Percentiles rank a stretch among this genome's conserved stretches.
Conservation (phyloP, 2,797 vertebrate genomes). For the Tragelaphus oryx region DNA sequence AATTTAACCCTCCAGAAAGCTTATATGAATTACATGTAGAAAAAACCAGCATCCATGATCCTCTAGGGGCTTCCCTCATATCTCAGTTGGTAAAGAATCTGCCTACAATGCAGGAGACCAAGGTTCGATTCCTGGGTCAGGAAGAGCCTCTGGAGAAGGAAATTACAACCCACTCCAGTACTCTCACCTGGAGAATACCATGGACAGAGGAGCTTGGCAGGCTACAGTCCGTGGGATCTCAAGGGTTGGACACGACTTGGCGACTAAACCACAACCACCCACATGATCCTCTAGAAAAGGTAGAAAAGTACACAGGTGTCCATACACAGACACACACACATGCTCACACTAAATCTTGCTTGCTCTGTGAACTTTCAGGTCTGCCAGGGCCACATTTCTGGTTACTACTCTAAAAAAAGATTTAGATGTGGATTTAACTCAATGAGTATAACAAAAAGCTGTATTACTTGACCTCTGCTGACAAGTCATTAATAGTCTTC, state of each 20-base stretch:
- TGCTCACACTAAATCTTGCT: background rate
- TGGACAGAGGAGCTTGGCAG: background rate
- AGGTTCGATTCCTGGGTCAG: background rate
- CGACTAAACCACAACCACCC: background rate
- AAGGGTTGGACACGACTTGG: background rate
- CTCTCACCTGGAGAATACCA: background rate
- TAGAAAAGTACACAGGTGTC: background rate
- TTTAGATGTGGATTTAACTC: background rate
- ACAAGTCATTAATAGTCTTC: background rate
- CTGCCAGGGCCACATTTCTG: background rate
- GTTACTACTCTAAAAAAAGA: slow-evolving; percentile 39
- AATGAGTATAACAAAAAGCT: slow-evolving; percentile 5
- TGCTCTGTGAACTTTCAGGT: background rate
- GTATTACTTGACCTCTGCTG: slow-evolving; percentile 9
- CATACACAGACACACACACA: background rate
- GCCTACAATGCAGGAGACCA: background rate
- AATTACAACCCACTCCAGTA: background rate
- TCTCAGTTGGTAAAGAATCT: background rate
- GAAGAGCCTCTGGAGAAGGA: background rate
- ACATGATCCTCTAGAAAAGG: background rate
- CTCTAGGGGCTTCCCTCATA: background rate
- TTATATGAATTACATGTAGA: background rate
- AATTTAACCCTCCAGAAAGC: background rate
- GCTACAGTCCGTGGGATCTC: accelerated
- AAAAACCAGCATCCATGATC: background rate